A percentile compares a stretch with the other conserved stretches of the same genome.
Evolutionary conservation across 1,140 invertebrate species (phyloP).

Genomic region (Plectus sambesii): DNA sequence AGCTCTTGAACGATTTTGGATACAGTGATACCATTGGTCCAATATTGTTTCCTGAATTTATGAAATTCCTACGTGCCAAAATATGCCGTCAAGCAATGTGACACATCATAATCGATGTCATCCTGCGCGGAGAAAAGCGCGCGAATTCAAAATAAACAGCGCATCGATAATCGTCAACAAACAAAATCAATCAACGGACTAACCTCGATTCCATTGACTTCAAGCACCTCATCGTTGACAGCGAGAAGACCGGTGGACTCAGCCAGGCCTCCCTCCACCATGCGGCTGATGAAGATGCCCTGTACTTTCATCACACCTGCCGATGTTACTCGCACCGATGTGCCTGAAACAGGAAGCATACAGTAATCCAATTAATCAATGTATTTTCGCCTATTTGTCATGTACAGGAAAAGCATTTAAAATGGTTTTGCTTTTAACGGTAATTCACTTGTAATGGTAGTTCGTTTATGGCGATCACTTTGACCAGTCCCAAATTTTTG

Average conservation of each 20-base stretch:
- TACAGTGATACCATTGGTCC: no score
- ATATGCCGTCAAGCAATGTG: no score
- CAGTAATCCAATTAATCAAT: neutral
- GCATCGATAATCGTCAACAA: neutral
- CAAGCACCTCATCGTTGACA: constrained; percentile 95
- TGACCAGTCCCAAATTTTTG: no score
- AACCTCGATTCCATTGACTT: constrained; percentile 55
- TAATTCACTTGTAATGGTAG: no score
- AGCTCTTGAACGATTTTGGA: no score
- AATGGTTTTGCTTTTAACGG: no score
- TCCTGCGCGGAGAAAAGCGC: neutral
- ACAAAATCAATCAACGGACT: constrained; percentile 15
- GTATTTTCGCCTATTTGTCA: neutral
- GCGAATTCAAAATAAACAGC: constrained; percentile 7
- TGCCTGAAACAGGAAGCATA: constrained; percentile 26
- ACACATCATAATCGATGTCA: constrained; percentile 1
- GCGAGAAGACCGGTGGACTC: constrained; percentile 88
- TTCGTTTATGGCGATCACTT: no score
- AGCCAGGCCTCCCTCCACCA: constrained; percentile 56
- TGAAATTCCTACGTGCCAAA: no score
- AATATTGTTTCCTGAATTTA: no score
- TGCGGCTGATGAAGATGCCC: constrained; percentile 53
- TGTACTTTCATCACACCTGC: constrained; percentile 72
- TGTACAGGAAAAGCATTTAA: no score
- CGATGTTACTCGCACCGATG: constrained; percentile 65